phyloP scores from a whole-genome alignment of 2,113 vertebrate genomes.

The Semnornis frantzii region DNA sequence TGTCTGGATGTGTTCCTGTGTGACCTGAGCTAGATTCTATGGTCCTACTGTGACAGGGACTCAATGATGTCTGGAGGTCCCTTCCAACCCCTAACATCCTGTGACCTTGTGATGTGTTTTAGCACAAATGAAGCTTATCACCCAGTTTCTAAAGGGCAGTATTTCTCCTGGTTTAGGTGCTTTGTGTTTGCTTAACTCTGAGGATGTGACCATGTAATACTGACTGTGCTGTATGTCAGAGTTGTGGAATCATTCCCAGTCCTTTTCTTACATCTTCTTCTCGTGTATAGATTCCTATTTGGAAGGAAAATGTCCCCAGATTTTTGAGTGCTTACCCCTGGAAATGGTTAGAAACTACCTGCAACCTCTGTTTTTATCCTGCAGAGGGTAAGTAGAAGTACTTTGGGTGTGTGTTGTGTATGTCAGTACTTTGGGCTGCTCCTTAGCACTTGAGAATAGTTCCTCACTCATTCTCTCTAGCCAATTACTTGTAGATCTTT shows the following conservation, averaged over 20 bases:
- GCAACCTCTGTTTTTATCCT: background rate
- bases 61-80: too few species aligned
- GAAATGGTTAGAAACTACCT: background rate
- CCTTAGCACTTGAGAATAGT: background rate
- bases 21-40: too few species aligned
- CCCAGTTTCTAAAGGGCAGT: background rate
- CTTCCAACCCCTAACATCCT: too few species aligned
- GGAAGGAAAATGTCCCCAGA: background rate
- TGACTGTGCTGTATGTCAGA: background rate
- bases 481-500: conserved; percentile 42
- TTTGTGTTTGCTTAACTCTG: background rate
- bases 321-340: background rate
- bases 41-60: too few species aligned
- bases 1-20: too few species aligned
- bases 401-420: background rate
- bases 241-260: background rate
- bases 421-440: background rate
- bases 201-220: background rate
- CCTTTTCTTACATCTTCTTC: background rate
- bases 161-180: background rate
- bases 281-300: background rate
- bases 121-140: background rate
- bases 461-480: conserved; percentile 1
- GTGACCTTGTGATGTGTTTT: background rate
- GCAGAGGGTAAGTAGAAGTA: background rate